Base-by-base conservation (phyloP, 2,797 vertebrate species). In the Neosilurus mollespiculum region DNA sequence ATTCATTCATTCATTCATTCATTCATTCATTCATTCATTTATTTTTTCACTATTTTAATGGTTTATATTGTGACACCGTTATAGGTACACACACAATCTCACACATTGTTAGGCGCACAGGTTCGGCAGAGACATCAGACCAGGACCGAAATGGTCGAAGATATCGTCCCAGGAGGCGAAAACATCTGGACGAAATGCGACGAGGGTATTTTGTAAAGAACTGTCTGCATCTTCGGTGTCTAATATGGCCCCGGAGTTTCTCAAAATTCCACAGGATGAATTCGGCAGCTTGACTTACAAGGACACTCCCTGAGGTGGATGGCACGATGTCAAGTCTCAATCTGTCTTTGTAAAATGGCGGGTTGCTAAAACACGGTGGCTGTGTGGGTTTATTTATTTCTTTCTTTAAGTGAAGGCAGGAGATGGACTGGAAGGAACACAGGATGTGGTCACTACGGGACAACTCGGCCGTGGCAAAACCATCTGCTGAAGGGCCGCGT, bases 291-390 rank as follows among this genome's bases (percentile, higher is more conserved):
- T 84, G 80, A 84, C 85, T 84, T 84, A 72, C 37, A 73, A 82
- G 78, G 81, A 84, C 84, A 81, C 76, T 78, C 85, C 85, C 73
- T 65, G 87, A 84, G 89, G 89, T 85, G 90, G 88, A 81, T 76
- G 87, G 87, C 87, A 86, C 89, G 86, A 84, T 88, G 89, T 92
- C 90, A 91, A 91, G 89, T 90, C 88, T 91, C 87, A 69, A 83
- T 91, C 91, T 91, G 88, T 90, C 88, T 88, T 71, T 71, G 84
- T 87, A 86, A 92, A 90, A 89, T 87, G 90, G 79, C 86, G 87
- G 81, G 85, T 85, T 84, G 87, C 83, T 59, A 72, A 72, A 81
- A 69, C 76, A 30, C 9, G 58, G 83, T 76, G 88, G 83, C 88
- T 88, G 26, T n/a, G 83, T 61, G 56, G 73, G 26, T 56, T 73